A percentile compares a stretch with the other conserved stretches of the same genome.
Conservation (phyloP, 2,797 vertebrate genomes). For the Myoxocephalus aenaeus region DNA sequence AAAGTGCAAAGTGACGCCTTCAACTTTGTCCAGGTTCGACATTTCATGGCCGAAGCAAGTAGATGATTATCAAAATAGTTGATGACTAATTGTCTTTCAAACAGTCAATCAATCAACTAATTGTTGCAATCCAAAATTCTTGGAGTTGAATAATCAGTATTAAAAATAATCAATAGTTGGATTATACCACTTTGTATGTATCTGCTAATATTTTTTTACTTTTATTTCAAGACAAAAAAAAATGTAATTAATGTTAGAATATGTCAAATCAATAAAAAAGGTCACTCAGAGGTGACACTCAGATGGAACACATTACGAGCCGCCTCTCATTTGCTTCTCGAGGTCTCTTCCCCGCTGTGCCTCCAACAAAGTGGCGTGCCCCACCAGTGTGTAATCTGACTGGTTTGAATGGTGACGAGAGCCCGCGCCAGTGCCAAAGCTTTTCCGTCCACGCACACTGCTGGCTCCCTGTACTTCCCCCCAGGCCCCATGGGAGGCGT, state of each 20-base stretch:
- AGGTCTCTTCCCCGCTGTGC: slow-evolving; percentile 2
- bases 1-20: not conserved
- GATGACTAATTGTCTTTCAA: not conserved
- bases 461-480: slow-evolving; percentile 42
- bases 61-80: not conserved
- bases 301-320: not conserved
- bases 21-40: not conserved
- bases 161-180: not conserved
- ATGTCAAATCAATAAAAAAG: too few relatives aligned
- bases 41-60: not conserved
- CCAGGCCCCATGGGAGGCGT: slow-evolving; percentile 30
- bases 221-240: not conserved
- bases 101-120: not conserved
- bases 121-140: not conserved
- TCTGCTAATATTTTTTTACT: not conserved
- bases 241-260: too few relatives aligned
- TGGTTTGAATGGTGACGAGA: slow-evolving; percentile 24
- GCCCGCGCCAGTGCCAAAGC: not conserved
- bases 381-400: slow-evolving; percentile 10
- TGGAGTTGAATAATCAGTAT: not conserved
- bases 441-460: slow-evolving; percentile 38
- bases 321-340: not conserved
- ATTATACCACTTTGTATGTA: not conserved
- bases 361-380: not conserved
- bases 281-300: not conserved